phyloP scores from a whole-genome alignment of 92 coral and sea anemone genomes.

The Desmophyllum pertusum region DNA sequence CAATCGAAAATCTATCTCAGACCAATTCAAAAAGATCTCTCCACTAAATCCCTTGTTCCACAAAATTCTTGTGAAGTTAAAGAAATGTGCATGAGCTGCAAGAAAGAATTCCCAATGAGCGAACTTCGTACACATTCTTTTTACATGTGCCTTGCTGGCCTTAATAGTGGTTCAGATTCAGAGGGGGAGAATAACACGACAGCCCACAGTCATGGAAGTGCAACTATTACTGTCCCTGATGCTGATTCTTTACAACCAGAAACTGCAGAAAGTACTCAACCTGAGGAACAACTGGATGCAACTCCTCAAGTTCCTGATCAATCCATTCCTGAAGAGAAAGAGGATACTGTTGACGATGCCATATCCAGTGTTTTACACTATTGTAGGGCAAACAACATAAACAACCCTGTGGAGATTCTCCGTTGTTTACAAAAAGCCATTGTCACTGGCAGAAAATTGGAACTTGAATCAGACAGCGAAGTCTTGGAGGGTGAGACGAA shows the following conservation, averaged over 20 bases:
- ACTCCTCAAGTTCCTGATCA: background rate
- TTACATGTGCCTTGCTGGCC: constrained; percentile 48
- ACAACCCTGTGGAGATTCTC: constrained; percentile 12
- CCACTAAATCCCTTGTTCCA: constrained; percentile 51
- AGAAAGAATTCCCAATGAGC: constrained; percentile 42
- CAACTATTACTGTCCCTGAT: constrained; percentile 10
- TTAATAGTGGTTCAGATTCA: constrained; percentile 33
- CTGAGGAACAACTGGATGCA: background rate
- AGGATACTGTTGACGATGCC: constrained; percentile 8
- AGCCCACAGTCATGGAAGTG: constrained; percentile 1
- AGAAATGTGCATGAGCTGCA: constrained; percentile 47
- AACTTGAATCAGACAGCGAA: background rate
- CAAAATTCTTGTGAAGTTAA: constrained; percentile 33
- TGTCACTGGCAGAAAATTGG: constrained; percentile 11
- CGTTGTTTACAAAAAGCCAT: constrained; percentile 5
- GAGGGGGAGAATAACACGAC: background rate
- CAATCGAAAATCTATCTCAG: constrained; percentile 56
- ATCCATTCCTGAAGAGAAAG: background rate
- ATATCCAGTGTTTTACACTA: background rate
- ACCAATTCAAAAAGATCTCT: constrained; percentile 48
- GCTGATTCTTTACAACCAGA: constrained; percentile 5
- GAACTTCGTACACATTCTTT: constrained; percentile 37
- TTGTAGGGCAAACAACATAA: constrained; percentile 8
- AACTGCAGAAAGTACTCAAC: background rate
- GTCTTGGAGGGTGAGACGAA: constrained; percentile 9